Conservation (phyloP, 2,888 invertebrate species). For the Cataglyphis cursor region DNA sequence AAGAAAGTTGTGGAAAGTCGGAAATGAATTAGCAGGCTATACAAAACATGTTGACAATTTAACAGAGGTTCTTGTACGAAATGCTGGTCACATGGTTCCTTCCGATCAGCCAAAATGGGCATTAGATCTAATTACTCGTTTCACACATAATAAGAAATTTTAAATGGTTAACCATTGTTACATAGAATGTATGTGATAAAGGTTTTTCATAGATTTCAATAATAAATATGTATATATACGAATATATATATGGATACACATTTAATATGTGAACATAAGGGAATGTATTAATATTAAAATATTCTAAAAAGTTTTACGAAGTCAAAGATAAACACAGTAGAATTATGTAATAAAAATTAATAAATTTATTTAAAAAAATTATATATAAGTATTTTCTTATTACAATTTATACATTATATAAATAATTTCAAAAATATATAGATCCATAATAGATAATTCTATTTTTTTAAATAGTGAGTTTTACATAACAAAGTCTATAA, state of each 20-base stretch:
- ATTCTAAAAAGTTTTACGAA: background rate
- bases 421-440: background rate
- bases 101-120: slow-evolving; percentile 87
- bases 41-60: slow-evolving; percentile 84
- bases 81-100: slow-evolving; percentile 88
- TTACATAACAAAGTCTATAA: background rate
- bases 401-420: slow-evolving; percentile 6
- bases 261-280: slow-evolving; percentile 15
- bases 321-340: background rate
- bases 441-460: slow-evolving; percentile 14
- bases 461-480: background rate
- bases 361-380: slow-evolving; percentile 64
- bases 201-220: background rate
- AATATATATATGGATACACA: background rate
- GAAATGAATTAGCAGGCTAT: slow-evolving; percentile 86
- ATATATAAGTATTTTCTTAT: slow-evolving; percentile 46
- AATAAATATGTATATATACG: background rate
- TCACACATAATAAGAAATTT: slow-evolving; percentile 82
- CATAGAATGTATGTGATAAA: slow-evolving; percentile 51
- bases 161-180: slow-evolving; percentile 61
- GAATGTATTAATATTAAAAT: slow-evolving; percentile 10
- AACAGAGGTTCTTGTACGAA: slow-evolving; percentile 85
- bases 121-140: slow-evolving; percentile 86
- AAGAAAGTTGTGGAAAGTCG: slow-evolving; percentile 86
- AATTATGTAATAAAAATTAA: slow-evolving; percentile 59